A percentile compares a stretch with the other conserved stretches of the same genome.
Evolutionary conservation across 2,113 vertebrate species (phyloP).

Genomic region (Sander vitreus): DNA sequence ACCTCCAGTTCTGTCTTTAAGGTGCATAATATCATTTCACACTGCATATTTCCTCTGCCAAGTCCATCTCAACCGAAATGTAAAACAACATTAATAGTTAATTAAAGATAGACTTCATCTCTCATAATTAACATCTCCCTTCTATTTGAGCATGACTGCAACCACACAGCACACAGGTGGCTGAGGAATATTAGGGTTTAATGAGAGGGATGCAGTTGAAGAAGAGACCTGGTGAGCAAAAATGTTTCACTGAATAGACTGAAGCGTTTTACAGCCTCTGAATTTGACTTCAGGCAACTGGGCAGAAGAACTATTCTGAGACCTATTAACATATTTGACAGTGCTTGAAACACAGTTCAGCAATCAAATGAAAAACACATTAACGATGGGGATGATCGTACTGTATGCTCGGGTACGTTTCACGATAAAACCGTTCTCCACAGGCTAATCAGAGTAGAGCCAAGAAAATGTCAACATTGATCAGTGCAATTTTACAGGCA

Average conservation of each 20-base stretch:
- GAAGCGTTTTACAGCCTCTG: constrained; percentile 39
- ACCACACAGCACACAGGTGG: constrained; percentile 37
- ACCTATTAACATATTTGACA: constrained; percentile 51
- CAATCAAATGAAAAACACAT: constrained; percentile 39
- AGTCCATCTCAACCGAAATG: constrained; percentile 39
- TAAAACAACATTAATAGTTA: constrained; percentile 59
- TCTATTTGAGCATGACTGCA: constrained; percentile 38
- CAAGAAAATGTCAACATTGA: constrained; percentile 66
- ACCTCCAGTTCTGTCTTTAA: constrained; percentile 2
- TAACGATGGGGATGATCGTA: constrained; percentile 24
- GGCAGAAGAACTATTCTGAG: constrained; percentile 42
- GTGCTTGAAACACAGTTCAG: constrained; percentile 33
- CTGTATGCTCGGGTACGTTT: constrained; percentile 24
- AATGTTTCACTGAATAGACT: constrained; percentile 58
- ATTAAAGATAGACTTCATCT: constrained; percentile 60
- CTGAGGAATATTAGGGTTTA: constrained; percentile 54
- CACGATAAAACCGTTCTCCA: not conserved
- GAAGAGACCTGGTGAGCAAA: constrained; percentile 37
- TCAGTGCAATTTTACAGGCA: constrained; percentile 56
- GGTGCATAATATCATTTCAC: constrained; percentile 24
- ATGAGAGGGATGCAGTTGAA: constrained; percentile 49
- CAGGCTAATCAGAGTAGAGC: constrained; percentile 43
- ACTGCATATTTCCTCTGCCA: constrained; percentile 22
- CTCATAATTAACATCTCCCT: constrained; percentile 61
- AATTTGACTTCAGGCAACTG: constrained; percentile 54